Base-by-base conservation (phyloP, 2,888 invertebrate species). In the Cosmopolites sordidus region DNA sequence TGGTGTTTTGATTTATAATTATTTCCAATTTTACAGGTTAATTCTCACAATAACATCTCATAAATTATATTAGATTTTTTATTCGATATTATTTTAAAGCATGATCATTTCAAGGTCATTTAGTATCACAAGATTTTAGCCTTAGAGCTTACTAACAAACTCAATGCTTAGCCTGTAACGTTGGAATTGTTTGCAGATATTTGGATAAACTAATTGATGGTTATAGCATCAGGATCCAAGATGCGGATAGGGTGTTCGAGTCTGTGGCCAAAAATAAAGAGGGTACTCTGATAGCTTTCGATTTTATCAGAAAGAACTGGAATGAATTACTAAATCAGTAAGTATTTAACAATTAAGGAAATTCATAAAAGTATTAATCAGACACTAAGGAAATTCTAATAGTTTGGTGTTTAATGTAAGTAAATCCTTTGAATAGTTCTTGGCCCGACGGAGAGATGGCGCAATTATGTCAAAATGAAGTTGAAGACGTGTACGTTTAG, bases 251-350 rank as follows among this genome's bases (percentile, higher is more conserved):
- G 39, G 79, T 82, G 9, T 83, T 83, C 60, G 68, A 71, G 48
- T 73, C 81, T 0, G 81, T 84, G 1, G 80, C 82, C 1, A 69
- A 69, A 42, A 83, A 83, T 69, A 74, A 76, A 18, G 71, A 79
- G 58, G 84, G 84, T 16, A 76, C 79, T 61, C 75, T 78, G 59
- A 72, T 84, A 16, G 83, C 83, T 1, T 82, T 83, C 61, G 79
- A 81, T 63, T 83, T 80, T 59, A 65, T 83, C 5, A 68, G 78
- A 48, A 73, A 73, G 37, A 75, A 77, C 54, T 79, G 79, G 79
- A 59, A 71, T 17, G 64, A 69, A 29, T 62, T 78, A 42, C 63
- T 73, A 51, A 64, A 70, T 48, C 73, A 75, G 78, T 78, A 68
- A 75, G 75, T 54, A 22, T 22, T 22, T 22, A 22, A 22, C 8